Evolutionary conservation across 2,888 invertebrate species (phyloP).

Genomic region (Fragum sueziense): DNA sequence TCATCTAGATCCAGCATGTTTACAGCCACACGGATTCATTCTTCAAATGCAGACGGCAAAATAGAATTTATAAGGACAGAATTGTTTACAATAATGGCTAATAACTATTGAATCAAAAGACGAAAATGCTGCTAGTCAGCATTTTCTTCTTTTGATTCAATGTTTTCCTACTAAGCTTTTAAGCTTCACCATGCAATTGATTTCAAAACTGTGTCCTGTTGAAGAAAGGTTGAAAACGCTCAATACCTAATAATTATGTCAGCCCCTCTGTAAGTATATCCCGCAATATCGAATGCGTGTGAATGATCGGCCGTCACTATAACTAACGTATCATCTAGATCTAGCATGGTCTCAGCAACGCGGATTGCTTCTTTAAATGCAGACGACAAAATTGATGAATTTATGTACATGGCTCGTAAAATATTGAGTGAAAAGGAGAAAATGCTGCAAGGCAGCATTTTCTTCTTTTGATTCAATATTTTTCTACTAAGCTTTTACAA

Average conservation of each 20-base stretch:
- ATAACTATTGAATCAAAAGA: not conserved
- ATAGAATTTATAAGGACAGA: not conserved
- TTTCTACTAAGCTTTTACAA: too few species aligned
- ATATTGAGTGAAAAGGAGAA: too few species aligned
- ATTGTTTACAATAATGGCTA: not conserved
- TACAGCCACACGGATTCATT: slow-evolving; percentile 85
- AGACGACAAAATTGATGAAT: too few species aligned
- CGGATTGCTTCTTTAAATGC: slow-evolving; percentile 89
- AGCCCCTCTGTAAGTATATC: slow-evolving; percentile 76
- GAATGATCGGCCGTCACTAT: slow-evolving; percentile 85
- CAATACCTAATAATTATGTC: slow-evolving; percentile 61
- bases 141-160: too few species aligned
- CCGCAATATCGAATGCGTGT: slow-evolving; percentile 78
- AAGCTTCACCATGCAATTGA: not conserved
- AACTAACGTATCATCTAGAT: slow-evolving; percentile 88
- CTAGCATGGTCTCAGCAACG: slow-evolving; percentile 85
- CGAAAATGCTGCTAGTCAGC: too few species aligned
- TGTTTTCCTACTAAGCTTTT: not conserved
- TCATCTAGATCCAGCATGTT: slow-evolving; percentile 1
- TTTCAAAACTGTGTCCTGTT: not conserved
- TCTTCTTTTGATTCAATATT: too few species aligned
- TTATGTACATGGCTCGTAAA: too few species aligned
- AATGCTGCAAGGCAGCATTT: too few species aligned
- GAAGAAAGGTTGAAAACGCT: not conserved
- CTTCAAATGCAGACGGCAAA: slow-evolving; percentile 88